These are phyloP conservation scores for Lepidurus apus DNA, from an alignment of 1,140 invertebrate genomes.

Conservation along the genomic window DNA sequence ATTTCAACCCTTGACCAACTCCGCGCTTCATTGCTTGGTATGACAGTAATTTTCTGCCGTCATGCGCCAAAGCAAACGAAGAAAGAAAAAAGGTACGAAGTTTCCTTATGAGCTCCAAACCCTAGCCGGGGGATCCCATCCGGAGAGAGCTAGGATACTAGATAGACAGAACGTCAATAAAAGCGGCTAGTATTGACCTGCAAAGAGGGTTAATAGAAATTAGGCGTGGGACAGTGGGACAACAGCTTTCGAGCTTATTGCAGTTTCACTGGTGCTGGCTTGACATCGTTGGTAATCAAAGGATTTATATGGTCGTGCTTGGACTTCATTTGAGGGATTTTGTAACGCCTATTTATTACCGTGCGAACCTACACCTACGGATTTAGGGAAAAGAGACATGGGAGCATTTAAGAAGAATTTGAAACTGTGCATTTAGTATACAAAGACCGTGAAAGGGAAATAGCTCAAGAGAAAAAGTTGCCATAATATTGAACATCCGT, in stretches of 20 bases:
- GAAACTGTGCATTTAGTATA: too few relatives aligned
- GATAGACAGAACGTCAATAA: neutral
- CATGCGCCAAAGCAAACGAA: neutral
- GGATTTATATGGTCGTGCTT: conserved; percentile 1
- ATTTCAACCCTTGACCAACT: neutral
- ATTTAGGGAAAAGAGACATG: too few relatives aligned
- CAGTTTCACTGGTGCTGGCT: neutral
- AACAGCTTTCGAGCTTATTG: conserved; percentile 10
- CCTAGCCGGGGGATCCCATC: neutral
- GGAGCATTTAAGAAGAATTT: too few relatives aligned
- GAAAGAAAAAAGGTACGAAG: neutral
- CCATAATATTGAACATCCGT: too few relatives aligned
- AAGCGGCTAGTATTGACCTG: neutral
- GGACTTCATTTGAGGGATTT: neutral
- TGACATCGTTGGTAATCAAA: neutral
- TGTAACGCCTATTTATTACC: neutral
- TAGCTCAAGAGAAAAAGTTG: too few relatives aligned
- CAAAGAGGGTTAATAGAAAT: neutral
- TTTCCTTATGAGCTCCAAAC: neutral
- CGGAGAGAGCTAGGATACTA: neutral
- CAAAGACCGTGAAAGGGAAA: too few relatives aligned
- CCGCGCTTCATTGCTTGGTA: neutral
- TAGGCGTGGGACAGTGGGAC: neutral
- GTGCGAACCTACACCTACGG: too few relatives aligned
- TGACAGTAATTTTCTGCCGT: neutral